Base-by-base conservation (phyloP, 1,140 invertebrate genomes). In the Gonatopus flavifemur region DNA sequence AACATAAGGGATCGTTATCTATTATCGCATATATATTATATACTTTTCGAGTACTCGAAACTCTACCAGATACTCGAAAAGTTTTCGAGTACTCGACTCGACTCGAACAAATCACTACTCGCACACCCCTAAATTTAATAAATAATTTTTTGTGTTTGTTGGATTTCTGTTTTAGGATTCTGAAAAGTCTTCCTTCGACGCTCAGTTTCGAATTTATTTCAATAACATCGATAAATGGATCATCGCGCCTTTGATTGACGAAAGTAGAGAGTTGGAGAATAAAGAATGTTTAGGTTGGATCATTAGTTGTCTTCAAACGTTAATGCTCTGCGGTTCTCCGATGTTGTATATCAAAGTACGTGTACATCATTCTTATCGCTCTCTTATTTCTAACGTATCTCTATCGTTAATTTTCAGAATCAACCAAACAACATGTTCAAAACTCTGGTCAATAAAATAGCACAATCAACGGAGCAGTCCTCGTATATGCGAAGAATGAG, bases 181-280 rank as follows among this genome's bases (percentile, higher is more conserved):
- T n/a, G n/a, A n/a, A n/a, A 32, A 45, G 24, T 19, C 19, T 16
- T 3, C 41, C 15, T 61, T 71, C 42, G 74, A 71, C 30, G 32
- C 39, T 15, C 67, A 56, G 36, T 74, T 62, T 28, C 63, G 59
- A 33, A 13, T 13, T 1, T 74, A 70, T 40, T 74, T 78, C 16
- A 66, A 60, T 42, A 69, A 74, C 25, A 37, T 78, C 9, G 72
- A 77, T 19, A 77, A 75, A 32, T 78, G 76, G 76, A 57, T 58
- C 4, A 36, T 76, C 10, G 15, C 40, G 15, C 55, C 71, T 22
- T 70, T 78, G 36, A 72, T 52, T 2, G 65, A 74, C 15, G 69
- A 75, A 49, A 70, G 66, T 38, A 59, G 66, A 41, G 68, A 76
- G 25, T 57, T 60, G 0, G 57, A 33, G 7, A 8, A 5, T 4